Percentiles rank a stretch among this genome's conserved stretches.
These are phyloP conservation scores for Harmothoe impar DNA, from an alignment of 2,888 invertebrate genomes.

Conservation along the genomic window DNA sequence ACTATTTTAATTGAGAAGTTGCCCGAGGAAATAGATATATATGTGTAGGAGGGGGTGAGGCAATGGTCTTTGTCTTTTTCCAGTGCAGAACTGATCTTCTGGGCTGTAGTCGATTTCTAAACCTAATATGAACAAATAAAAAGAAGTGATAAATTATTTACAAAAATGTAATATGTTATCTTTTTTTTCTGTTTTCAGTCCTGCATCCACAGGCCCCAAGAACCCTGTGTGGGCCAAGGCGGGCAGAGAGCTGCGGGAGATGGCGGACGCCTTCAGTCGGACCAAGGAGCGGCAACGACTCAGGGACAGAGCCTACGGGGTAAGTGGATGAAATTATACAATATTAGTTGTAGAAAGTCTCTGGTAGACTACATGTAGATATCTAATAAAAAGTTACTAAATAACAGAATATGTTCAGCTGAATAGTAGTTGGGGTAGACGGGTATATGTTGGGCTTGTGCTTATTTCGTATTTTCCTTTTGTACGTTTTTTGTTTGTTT, in stretches of 20 bases:
- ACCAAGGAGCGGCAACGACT: constrained; percentile 76
- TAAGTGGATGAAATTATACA: constrained; percentile 69
- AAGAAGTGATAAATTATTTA: too few species aligned
- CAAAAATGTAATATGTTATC: too few species aligned
- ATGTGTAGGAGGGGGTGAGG: too few species aligned
- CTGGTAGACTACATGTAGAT: background rate
- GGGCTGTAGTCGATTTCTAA: too few species aligned
- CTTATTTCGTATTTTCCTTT: background rate
- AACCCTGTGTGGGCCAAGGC: constrained; percentile 74
- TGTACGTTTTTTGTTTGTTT: background rate
- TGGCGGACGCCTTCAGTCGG: constrained; percentile 79
- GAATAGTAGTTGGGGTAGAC: background rate
- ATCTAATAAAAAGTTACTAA: too few species aligned
- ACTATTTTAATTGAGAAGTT: too few species aligned
- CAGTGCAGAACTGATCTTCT: too few species aligned
- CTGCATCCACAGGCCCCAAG: constrained; percentile 71
- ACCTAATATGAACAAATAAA: too few species aligned
- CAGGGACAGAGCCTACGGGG: constrained; percentile 73
- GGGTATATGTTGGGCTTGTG: background rate
- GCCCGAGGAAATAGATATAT: too few species aligned
- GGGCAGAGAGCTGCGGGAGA: constrained; percentile 76
- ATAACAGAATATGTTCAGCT: too few species aligned
- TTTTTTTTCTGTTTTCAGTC: too few species aligned
- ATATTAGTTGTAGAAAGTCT: background rate
- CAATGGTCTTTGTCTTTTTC: too few species aligned